Conservation (phyloP, 1,140 invertebrate species). For the Oedothorax gibbosus region DNA sequence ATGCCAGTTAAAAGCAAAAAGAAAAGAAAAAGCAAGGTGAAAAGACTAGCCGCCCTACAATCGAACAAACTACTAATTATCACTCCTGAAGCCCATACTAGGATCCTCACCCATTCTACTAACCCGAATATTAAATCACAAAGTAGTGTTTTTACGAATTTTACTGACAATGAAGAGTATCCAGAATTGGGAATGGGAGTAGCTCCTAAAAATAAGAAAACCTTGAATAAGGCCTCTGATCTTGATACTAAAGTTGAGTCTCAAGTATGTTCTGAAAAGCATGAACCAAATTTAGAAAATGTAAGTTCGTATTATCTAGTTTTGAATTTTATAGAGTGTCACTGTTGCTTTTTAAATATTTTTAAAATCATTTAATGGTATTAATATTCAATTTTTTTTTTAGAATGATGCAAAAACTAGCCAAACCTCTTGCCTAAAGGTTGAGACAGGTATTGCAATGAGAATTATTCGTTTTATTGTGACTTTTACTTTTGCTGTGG, state of each 20-base stretch:
- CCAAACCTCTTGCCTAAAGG: too few relatives aligned
- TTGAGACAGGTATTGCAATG: too few relatives aligned
- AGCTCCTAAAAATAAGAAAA: slow-evolving; percentile 1
- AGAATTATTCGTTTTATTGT: too few relatives aligned
- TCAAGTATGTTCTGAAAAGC: too few relatives aligned
- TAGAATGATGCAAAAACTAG: too few relatives aligned
- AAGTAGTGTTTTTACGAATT: slow-evolving; percentile 22
- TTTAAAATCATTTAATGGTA: too few relatives aligned
- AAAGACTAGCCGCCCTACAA: slow-evolving; percentile 20
- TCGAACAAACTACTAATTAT: slow-evolving; percentile 27
- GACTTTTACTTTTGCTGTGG: too few relatives aligned
- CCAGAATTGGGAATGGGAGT: slow-evolving; percentile 20
- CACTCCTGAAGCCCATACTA: slow-evolving; percentile 26
- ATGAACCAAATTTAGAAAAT: too few relatives aligned
- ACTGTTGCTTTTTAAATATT: too few relatives aligned
- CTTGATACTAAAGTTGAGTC: background rate
- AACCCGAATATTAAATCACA: background rate
- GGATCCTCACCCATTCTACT: slow-evolving; percentile 4
- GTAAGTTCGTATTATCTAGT: too few relatives aligned
- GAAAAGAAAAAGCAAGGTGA: slow-evolving; percentile 32
- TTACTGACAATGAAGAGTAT: slow-evolving; percentile 38
- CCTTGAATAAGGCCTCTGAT: background rate
- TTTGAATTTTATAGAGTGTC: too few relatives aligned
- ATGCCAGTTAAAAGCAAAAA: slow-evolving; percentile 20
- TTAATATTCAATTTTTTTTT: too few relatives aligned